A percentile compares a stretch with the other conserved stretches of the same genome.
These are phyloP conservation scores for Trachythela sp. DNA, from an alignment of 64 coral and sea anemone species.

Conservation along the genomic window DNA sequence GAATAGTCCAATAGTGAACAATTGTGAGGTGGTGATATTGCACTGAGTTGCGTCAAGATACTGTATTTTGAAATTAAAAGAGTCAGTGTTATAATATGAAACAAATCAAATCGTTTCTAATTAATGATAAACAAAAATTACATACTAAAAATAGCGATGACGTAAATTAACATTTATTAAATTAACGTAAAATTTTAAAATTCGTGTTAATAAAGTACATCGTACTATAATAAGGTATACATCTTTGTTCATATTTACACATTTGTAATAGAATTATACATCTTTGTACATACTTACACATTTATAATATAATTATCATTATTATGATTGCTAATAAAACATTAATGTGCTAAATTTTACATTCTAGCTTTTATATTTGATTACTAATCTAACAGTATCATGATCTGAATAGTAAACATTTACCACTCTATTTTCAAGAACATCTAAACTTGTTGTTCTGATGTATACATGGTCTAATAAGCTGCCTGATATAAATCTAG, in stretches of 20 bases:
- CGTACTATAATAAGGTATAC: conserved; percentile 9
- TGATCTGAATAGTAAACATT: conserved; percentile 58
- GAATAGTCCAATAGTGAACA: background rate
- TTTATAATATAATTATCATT: background rate
- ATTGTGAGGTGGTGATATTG: background rate
- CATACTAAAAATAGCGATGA: background rate
- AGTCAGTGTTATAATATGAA: background rate
- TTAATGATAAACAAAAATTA: conserved; percentile 7
- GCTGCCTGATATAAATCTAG: conserved; percentile 58
- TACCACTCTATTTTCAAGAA: conserved; percentile 32
- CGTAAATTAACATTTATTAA: conserved; percentile 19
- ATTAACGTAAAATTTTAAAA: background rate
- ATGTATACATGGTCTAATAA: conserved; percentile 51
- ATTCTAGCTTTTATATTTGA: conserved; percentile 19
- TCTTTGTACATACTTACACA: background rate
- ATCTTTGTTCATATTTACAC: background rate
- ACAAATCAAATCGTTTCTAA: conserved; percentile 14
- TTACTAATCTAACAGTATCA: conserved; percentile 44
- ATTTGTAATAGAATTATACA: background rate
- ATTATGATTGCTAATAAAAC: background rate
- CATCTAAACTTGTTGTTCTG: conserved; percentile 31
- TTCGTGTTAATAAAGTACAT: conserved; percentile 8
- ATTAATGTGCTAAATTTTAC: background rate
- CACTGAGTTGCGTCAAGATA: background rate
- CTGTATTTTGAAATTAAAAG: conserved; percentile 6